These are phyloP conservation scores for Odontocolon sp. DNA, from an alignment of 2,888 invertebrate genomes.

Conservation along the genomic window DNA sequence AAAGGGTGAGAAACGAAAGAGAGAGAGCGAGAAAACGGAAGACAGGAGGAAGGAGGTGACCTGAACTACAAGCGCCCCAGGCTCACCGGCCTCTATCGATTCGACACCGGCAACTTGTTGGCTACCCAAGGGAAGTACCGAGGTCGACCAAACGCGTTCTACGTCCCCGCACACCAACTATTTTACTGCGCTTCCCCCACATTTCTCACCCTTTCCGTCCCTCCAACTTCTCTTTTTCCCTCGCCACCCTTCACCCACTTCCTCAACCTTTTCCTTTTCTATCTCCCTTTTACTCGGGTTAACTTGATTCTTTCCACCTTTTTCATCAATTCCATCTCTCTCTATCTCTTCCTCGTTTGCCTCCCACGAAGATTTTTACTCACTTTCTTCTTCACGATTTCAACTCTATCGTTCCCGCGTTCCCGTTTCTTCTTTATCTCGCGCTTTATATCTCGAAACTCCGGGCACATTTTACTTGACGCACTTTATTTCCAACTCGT, in stretches of 20 bases:
- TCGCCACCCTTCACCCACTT: not conserved
- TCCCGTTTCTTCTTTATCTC: constrained; percentile 10
- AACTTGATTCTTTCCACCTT: too few species aligned
- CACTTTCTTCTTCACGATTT: too few species aligned
- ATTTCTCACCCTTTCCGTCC: not conserved
- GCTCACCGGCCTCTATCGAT: constrained; percentile 77
- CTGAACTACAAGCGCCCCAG: constrained; percentile 69
- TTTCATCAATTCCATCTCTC: not conserved
- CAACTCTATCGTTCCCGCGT: constrained; percentile 3
- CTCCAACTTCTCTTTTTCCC: not conserved
- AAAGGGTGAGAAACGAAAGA: constrained; percentile 42
- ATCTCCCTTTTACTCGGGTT: not conserved
- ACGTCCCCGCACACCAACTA: constrained; percentile 26
- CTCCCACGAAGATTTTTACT: too few species aligned
- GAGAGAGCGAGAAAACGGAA: constrained; percentile 32
- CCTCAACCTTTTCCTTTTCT: not conserved
- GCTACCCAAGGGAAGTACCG: constrained; percentile 64
- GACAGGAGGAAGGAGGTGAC: constrained; percentile 50
- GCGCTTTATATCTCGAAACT: constrained; percentile 16
- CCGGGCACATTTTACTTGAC: constrained; percentile 18
- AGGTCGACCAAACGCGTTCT: constrained; percentile 29
- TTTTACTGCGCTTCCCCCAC: constrained; percentile 34
- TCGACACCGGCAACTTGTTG: constrained; percentile 80
- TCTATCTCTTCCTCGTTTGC: not conserved
- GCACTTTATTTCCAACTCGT: constrained; percentile 1